Conservation (phyloP, 2,797 vertebrate genomes). For the Phoxinus dragarum region DNA sequence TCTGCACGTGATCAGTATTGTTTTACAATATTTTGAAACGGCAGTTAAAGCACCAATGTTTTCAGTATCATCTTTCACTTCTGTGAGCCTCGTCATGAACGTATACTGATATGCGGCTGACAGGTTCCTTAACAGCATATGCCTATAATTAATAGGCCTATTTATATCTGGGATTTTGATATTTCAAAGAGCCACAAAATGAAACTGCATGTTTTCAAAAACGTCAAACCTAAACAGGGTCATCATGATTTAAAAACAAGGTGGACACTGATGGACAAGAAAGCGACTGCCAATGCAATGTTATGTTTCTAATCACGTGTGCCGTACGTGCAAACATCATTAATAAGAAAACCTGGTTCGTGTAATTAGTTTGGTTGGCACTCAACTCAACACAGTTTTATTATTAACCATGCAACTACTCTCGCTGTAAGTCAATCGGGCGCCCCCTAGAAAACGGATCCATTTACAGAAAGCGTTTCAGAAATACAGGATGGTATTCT, state of each 20-base stretch:
- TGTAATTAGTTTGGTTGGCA: constrained; percentile 36
- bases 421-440: constrained; percentile 56
- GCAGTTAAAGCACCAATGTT: background rate
- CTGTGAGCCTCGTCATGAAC: background rate
- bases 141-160: background rate
- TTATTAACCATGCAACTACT: constrained; percentile 48
- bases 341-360: constrained; percentile 32
- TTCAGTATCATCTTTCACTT: constrained; percentile 10
- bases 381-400: constrained; percentile 45
- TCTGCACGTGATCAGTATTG: background rate
- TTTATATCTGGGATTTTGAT: background rate
- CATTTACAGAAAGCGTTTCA: background rate
- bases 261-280: background rate
- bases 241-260: constrained; percentile 5
- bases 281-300: background rate
- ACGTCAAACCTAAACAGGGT: background rate
- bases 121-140: constrained; percentile 8
- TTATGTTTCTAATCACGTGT: constrained; percentile 27
- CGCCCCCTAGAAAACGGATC: constrained; percentile 66
- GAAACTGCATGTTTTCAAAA: background rate
- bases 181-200: background rate
- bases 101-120: background rate
- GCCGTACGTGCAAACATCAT: constrained; percentile 30
- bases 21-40: background rate
- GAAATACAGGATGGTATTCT: background rate